Conservation (phyloP, 2,888 invertebrate genomes). For the Alsophila aescularia region DNA sequence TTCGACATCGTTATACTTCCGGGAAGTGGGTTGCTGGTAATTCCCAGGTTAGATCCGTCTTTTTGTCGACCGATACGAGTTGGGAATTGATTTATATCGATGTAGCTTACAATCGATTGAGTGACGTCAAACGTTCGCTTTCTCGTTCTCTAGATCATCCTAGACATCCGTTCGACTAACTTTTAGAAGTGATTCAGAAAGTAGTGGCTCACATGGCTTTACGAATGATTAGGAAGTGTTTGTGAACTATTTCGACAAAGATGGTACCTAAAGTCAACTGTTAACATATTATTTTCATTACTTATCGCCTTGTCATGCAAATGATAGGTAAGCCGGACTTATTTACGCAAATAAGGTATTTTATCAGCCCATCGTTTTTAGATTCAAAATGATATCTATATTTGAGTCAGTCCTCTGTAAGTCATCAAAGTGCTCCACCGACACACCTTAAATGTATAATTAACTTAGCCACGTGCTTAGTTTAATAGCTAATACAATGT, state of each 20-base stretch:
- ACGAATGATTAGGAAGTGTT: not conserved
- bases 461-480: slow-evolving; percentile 30
- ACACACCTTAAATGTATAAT: slow-evolving; percentile 29
- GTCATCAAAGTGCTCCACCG: slow-evolving; percentile 10
- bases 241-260: not conserved
- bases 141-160: not conserved
- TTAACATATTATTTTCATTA: slow-evolving; percentile 20
- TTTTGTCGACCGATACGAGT: slow-evolving; percentile 33
- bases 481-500: slow-evolving; percentile 34
- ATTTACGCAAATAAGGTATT: slow-evolving; percentile 11
- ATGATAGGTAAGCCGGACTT: not conserved
- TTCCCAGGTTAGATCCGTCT: slow-evolving; percentile 50
- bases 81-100: slow-evolving; percentile 18
- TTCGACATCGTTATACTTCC: slow-evolving; percentile 73
- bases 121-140: not conserved
- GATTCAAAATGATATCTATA: not conserved
- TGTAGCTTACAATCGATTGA: slow-evolving; percentile 18
- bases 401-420: slow-evolving; percentile 4
- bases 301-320: slow-evolving; percentile 9
- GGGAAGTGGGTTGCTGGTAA: slow-evolving; percentile 69
- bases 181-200: not conserved
- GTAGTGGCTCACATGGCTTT: not conserved
- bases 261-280: slow-evolving; percentile 1
- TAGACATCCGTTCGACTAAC: slow-evolving; percentile 4
- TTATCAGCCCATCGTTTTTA: not conserved